phyloP scores from a whole-genome alignment of 2,888 invertebrate genomes.

The Agrochola litura region DNA sequence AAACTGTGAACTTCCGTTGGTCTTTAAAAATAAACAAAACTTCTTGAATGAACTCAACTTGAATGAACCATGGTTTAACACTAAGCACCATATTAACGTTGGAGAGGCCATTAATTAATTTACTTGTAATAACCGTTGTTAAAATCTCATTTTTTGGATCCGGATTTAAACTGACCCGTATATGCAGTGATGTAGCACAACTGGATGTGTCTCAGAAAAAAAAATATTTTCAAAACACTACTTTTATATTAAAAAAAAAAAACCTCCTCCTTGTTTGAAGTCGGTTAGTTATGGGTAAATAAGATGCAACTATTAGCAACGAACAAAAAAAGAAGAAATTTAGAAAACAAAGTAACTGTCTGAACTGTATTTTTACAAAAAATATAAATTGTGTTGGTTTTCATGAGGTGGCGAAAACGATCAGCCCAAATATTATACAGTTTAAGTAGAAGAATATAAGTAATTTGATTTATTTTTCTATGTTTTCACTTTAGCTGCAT shows the following conservation, averaged over 20 bases:
- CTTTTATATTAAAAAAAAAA: too few species aligned
- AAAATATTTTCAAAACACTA: background rate
- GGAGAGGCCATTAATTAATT: conserved; percentile 87
- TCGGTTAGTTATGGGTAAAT: too few species aligned
- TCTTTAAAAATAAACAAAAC: background rate
- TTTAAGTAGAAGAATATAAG: too few species aligned
- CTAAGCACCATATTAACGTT: conserved; percentile 67
- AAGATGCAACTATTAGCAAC: too few species aligned
- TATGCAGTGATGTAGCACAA: conserved; percentile 56
- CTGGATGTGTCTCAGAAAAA: conserved; percentile 65
- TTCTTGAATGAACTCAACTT: conserved; percentile 34
- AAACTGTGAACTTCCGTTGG: background rate
- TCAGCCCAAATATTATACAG: too few species aligned
- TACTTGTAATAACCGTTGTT: conserved; percentile 86
- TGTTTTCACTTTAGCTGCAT: too few species aligned
- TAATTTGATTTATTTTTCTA: too few species aligned
- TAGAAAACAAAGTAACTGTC: background rate
- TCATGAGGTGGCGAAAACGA: too few species aligned
- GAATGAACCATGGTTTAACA: conserved; percentile 25
- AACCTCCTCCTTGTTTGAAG: too few species aligned
- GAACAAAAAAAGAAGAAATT: too few species aligned
- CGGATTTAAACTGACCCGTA: conserved; percentile 76
- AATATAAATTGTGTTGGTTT: background rate
- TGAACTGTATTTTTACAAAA: too few species aligned
- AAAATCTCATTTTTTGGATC: conserved; percentile 85